Percentiles rank a stretch among this genome's conserved stretches.
These are phyloP conservation scores for Ctenopoma multispine DNA, from an alignment of 2,797 vertebrate species.

Conservation along the genomic window DNA sequence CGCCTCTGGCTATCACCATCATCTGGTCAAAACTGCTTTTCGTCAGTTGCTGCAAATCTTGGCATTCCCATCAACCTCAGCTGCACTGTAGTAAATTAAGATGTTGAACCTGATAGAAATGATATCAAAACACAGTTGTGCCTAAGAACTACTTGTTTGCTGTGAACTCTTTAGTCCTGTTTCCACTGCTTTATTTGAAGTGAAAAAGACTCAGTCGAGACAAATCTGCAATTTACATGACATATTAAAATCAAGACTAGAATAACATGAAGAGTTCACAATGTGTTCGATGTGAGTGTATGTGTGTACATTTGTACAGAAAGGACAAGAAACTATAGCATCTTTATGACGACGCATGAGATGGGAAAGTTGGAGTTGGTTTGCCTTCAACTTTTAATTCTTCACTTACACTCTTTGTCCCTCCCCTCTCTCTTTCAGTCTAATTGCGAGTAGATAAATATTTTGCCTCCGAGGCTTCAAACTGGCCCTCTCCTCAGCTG, in stretches of 20 bases:
- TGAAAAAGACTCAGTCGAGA: background rate
- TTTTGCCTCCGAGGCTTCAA: constrained; percentile 13
- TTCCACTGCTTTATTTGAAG: background rate
- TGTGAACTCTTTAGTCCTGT: background rate
- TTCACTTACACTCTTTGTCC: background rate
- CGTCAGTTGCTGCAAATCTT: background rate
- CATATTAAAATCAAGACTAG: background rate
- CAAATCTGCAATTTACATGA: background rate
- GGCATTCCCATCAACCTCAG: background rate
- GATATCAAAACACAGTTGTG: no score
- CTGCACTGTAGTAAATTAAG: background rate
- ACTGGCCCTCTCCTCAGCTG: constrained; percentile 23
- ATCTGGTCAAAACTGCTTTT: background rate
- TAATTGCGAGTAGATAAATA: constrained; percentile 6
- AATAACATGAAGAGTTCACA: background rate
- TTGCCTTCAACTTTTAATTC: background rate
- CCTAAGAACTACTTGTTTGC: no score
- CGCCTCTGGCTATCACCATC: no score
- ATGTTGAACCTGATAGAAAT: background rate
- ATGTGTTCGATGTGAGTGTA: background rate
- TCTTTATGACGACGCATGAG: background rate
- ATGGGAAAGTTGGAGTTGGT: background rate
- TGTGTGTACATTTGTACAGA: background rate
- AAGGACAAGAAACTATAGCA: background rate
- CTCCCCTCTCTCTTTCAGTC: background rate